Conservation (phyloP, 23 tunicate genomes). For the Botrylloides violaceus region DNA sequence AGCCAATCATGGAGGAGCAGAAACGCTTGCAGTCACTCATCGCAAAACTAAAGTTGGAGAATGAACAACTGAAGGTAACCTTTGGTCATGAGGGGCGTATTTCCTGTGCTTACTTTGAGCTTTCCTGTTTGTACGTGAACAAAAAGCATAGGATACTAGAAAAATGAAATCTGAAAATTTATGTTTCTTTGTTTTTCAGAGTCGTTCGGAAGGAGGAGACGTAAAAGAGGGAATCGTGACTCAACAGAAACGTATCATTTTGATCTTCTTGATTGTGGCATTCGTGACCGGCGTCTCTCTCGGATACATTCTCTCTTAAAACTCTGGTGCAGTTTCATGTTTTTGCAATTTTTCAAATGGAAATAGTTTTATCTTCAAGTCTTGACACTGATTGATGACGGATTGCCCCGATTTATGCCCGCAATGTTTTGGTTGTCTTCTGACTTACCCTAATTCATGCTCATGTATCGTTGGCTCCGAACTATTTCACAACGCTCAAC, state of each 20-base stretch:
- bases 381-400: no score
- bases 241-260: slow-evolving; percentile 20
- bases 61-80: slow-evolving; percentile 61
- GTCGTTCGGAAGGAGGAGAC: slow-evolving; percentile 1
- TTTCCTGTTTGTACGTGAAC: no score
- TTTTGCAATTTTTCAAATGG: background rate
- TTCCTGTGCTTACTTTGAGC: no score
- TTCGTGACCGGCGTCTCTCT: slow-evolving; percentile 26
- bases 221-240: background rate
- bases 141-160: no score
- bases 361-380: no score
- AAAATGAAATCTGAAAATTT: background rate
- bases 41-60: slow-evolving; percentile 44
- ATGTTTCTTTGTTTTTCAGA: slow-evolving; percentile 11
- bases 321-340: background rate
- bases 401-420: no score
- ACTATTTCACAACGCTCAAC: no score
- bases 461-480: background rate
- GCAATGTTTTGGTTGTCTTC: no score
- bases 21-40: slow-evolving; percentile 69
- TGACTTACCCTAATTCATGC: background rate
- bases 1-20: slow-evolving; percentile 82
- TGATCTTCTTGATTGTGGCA: slow-evolving; percentile 12
- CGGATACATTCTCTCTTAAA: slow-evolving; percentile 26
- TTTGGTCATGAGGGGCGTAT: no score